Percentiles rank a stretch among this genome's conserved stretches.
Evolutionary conservation across 2,888 invertebrate species (phyloP).

Genomic region (Halictus ligatus): DNA sequence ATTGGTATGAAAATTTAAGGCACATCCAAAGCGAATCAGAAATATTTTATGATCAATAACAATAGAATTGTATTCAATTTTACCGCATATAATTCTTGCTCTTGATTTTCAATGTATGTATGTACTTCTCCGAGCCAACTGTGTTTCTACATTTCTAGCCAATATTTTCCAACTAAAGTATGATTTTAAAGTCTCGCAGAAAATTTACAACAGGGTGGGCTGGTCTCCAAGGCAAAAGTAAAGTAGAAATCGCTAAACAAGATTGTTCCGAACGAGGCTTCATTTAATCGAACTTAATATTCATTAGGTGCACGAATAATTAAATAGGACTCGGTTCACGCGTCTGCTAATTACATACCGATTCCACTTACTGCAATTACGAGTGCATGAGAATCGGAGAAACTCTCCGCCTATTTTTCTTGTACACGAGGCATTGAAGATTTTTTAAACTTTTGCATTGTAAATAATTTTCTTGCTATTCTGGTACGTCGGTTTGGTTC

Average conservation of each 20-base stretch:
- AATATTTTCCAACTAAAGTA: too few species aligned
- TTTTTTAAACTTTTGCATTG: background rate
- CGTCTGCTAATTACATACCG: conserved; percentile 5
- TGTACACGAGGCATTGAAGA: background rate
- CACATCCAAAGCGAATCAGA: background rate
- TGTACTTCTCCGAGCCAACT: too few species aligned
- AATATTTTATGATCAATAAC: too few species aligned
- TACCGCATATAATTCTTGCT: too few species aligned
- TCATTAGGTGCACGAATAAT: background rate
- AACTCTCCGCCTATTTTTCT: background rate
- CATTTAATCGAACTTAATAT: background rate
- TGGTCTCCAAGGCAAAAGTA: background rate
- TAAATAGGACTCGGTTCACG: conserved; percentile 9
- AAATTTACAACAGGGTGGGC: background rate
- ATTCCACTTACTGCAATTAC: background rate
- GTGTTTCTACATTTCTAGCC: too few species aligned
- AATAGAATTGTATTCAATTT: too few species aligned
- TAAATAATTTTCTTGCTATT: background rate
- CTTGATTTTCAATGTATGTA: too few species aligned
- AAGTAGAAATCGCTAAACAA: background rate
- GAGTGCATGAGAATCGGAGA: background rate
- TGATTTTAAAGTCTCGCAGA: background rate
- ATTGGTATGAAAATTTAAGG: too few species aligned
- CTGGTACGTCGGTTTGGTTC: background rate
- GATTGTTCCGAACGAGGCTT: background rate